Evolutionary conservation across 2,113 vertebrate genomes (phyloP).

Genomic region (Muntiacus muntjak): DNA sequence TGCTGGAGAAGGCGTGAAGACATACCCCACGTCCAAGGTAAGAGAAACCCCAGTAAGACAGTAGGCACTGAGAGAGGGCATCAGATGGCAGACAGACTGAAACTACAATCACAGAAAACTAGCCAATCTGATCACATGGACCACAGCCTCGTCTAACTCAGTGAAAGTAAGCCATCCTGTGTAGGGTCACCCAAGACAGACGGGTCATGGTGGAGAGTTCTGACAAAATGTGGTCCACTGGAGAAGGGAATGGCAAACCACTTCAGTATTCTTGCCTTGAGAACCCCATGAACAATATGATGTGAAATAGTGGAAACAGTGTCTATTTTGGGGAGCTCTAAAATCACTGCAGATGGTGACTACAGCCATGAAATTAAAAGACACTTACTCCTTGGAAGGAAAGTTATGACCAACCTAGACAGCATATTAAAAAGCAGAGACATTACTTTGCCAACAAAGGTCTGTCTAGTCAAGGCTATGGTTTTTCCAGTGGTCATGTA

Average conservation of each 20-base stretch:
- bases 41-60: not conserved
- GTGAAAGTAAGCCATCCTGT: not conserved
- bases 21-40: not conserved
- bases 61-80: not conserved
- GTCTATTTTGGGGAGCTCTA: not conserved
- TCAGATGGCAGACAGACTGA: not conserved
- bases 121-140: not conserved
- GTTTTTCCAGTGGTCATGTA: not conserved
- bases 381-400: not conserved
- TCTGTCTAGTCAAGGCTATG: not conserved
- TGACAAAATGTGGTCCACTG: not conserved
- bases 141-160: not conserved
- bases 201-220: not conserved
- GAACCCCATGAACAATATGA: not conserved
- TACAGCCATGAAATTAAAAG: not conserved
- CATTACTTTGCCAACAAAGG: not conserved
- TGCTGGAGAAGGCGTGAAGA: not conserved
- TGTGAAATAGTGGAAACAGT: not conserved
- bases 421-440: not conserved
- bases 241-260: not conserved
- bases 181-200: not conserved
- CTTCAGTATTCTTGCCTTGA: not conserved
- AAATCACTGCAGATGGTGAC: not conserved
- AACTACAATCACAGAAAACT: not conserved
- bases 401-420: not conserved